Base-by-base conservation (phyloP, 2,888 invertebrate genomes). In the Tetanocera ferruginea region DNA sequence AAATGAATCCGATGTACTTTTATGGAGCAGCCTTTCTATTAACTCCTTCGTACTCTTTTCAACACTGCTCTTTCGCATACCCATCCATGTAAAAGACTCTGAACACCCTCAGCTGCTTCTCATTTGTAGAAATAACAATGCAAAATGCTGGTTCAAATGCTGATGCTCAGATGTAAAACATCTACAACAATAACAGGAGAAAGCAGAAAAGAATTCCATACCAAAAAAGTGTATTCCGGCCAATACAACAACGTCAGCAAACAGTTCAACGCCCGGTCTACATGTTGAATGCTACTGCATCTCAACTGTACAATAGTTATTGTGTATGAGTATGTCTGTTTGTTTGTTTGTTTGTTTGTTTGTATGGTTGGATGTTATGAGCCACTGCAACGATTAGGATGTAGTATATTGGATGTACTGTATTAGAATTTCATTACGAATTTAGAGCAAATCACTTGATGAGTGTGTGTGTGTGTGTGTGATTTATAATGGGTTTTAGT, bases 231-330 rank as follows among this genome's bases (percentile, higher is more conserved):
- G 79, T 75, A 80, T 82, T 81, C 82, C 82, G 81, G 82, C 80
- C 83, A 81, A 82, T 82, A 82, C 79, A 55, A 70, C 71, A 55
- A 62, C 25, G 57, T 70, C 72, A 75, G 72, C 55, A 28, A 62
- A 66, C 77, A 80, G 83, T 83, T 83, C 83, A 83, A 81, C 78
- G 83, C 73, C 82, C 83, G 82, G 74, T 80, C 82, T 80, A 83
- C 81, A 80, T 83, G 81, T 80, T 81, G 81, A 25, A 71, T 37
- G 43, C 60, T 49, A 17, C 55, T 25, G 66, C 70, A n/a, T 23
- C 25, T 60, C 11, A 28, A 9, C 11, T 25, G 9, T 28, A 60
- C 25, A 28, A 60, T 23, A 23, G 57, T 60, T 28, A 11, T n/a
- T 11, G 57, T 23, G 57, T 57, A 19, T 57, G n/a, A n/a, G 57